phyloP scores from a whole-genome alignment of 1,140 invertebrate species.

The Leptinotarsa defecta region DNA sequence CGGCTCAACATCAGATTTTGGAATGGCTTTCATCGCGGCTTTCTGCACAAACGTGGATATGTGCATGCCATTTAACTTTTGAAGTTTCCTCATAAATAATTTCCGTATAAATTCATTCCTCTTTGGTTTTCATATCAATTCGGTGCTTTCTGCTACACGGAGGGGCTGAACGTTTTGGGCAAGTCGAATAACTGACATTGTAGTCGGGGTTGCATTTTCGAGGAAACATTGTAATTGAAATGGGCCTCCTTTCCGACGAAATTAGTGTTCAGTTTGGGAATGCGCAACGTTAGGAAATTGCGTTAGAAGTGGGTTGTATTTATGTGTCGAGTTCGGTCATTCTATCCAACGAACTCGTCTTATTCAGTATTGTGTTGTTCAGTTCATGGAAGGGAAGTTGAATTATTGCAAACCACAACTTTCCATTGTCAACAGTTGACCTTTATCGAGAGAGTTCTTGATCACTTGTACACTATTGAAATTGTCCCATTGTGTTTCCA shows the following conservation, averaged over 20 bases:
- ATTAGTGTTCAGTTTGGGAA: neutral
- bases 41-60: conserved; percentile 14
- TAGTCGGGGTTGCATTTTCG: neutral
- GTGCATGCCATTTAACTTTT: conserved; percentile 20
- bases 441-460: too few relatives aligned
- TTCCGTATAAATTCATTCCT: neutral
- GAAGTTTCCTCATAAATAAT: conserved; percentile 18
- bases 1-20: neutral
- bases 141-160: neutral
- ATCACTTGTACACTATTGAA: too few relatives aligned
- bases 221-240: neutral
- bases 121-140: conserved; percentile 17
- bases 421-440: too few relatives aligned
- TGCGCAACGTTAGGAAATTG: neutral
- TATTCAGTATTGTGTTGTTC: too few relatives aligned
- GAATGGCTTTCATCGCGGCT: neutral
- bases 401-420: too few relatives aligned
- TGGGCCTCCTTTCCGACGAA: neutral
- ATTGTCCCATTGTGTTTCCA: too few relatives aligned
- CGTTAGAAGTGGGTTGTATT: neutral
- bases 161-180: neutral
- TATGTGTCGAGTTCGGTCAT: neutral
- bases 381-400: too few relatives aligned
- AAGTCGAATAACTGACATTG: conserved; percentile 1
- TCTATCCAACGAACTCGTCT: too few relatives aligned